These are phyloP conservation scores for Chrysocyon brachyurus DNA, from an alignment of 2,797 vertebrate genomes.

Conservation along the genomic window DNA sequence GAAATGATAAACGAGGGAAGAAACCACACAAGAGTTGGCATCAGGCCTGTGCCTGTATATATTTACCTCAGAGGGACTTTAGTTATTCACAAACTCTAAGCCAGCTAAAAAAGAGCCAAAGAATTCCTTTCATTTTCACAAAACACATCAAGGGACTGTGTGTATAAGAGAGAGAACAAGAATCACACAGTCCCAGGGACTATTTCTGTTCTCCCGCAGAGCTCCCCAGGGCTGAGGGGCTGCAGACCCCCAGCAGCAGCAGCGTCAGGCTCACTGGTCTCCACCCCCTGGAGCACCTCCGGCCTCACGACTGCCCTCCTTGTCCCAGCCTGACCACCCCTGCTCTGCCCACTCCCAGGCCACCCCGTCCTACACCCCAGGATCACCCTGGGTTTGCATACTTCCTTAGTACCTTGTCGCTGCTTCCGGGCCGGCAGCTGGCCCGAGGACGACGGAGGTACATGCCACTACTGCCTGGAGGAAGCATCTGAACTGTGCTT, in stretches of 20 bases:
- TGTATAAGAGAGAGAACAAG: not conserved
- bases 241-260: not conserved
- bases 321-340: not conserved
- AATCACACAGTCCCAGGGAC: not conserved
- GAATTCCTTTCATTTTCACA: constrained; percentile 61
- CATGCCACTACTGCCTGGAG: not conserved
- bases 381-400: not conserved
- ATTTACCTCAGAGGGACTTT: constrained; percentile 37
- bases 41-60: not conserved
- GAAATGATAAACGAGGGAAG: constrained; percentile 75
- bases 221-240: not conserved
- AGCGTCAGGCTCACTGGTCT: not conserved
- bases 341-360: not conserved
- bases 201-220: not conserved
- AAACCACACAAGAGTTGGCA: constrained; percentile 71
- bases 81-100: constrained; percentile 58
- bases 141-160: constrained; percentile 29
- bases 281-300: not conserved
- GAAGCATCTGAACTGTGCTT: not conserved
- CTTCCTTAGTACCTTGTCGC: not conserved
- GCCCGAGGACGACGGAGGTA: not conserved
- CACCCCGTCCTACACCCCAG: not conserved
- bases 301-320: not conserved
- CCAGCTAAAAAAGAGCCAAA: constrained; percentile 57
- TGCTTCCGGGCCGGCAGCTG: not conserved